phyloP scores from a whole-genome alignment of 2,888 invertebrate species.

The Stenoptilia bipunctidactyla region DNA sequence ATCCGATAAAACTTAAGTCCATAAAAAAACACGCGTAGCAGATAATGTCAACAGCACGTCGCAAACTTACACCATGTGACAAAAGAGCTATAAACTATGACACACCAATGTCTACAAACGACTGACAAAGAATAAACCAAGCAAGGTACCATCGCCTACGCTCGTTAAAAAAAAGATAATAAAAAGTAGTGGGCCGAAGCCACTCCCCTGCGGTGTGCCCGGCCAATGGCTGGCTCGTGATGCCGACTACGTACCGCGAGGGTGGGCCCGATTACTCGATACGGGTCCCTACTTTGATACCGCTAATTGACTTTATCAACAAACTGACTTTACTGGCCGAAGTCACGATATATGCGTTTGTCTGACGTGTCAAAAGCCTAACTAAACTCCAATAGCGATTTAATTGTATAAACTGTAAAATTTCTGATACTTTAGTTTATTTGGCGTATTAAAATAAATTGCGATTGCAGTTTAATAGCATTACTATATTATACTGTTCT shows the following conservation, averaged over 20 bases:
- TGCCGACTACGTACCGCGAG: conserved; percentile 37
- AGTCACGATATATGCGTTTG: conserved; percentile 70
- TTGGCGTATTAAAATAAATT: no score
- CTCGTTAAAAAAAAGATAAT: conserved; percentile 47
- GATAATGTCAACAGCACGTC: background rate
- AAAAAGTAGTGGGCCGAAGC: conserved; percentile 53
- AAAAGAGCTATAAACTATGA: conserved; percentile 62
- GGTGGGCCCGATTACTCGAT: conserved; percentile 63
- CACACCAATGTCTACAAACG: conserved; percentile 65
- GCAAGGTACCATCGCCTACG: conserved; percentile 50
- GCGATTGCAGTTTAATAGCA: no score
- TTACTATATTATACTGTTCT: no score
- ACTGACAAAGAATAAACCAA: conserved; percentile 63
- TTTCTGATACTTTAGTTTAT: background rate
- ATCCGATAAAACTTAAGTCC: conserved; percentile 36
- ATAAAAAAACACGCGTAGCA: conserved; percentile 38
- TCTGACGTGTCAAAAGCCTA: conserved; percentile 66
- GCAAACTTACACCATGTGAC: conserved; percentile 39
- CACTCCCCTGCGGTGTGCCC: conserved; percentile 53
- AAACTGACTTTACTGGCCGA: conserved; percentile 66
- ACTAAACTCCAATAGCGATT: conserved; percentile 53
- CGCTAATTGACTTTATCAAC: conserved; percentile 72
- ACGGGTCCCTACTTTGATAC: conserved; percentile 65
- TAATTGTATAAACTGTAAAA: conserved; percentile 52
- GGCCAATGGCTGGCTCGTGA: conserved; percentile 46